Conservation (phyloP, 2,888 invertebrate species). For the Drosophila antonietae region DNA sequence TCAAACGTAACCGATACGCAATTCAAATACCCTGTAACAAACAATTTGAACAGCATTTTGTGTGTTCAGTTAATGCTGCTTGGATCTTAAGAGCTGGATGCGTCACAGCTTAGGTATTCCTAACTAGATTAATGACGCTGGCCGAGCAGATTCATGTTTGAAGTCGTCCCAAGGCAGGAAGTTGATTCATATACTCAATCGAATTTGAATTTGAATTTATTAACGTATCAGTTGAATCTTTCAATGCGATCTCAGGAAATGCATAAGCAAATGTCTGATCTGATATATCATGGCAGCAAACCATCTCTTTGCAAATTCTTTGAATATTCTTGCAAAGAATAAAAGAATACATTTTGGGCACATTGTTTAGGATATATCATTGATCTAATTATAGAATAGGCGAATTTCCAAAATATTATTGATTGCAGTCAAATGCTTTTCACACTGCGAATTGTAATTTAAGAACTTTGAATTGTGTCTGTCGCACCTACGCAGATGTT, state of each 20-base stretch:
- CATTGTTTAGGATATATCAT: neutral
- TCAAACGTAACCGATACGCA: constrained; percentile 32
- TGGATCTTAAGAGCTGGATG: neutral
- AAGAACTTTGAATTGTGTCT: constrained; percentile 7
- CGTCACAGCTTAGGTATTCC: neutral
- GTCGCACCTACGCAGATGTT: constrained; percentile 62
- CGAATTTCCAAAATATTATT: neutral
- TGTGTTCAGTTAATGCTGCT: neutral
- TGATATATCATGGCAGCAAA: neutral
- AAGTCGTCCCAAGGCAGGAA: neutral
- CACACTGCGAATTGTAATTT: constrained; percentile 4
- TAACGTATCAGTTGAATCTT: neutral
- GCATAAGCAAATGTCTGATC: neutral
- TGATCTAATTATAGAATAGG: constrained; percentile 2
- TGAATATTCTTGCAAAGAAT: neutral
- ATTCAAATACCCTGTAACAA: constrained; percentile 36
- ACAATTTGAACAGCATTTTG: neutral
- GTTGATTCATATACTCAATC: neutral
- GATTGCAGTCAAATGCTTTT: neutral
- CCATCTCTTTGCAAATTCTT: neutral
- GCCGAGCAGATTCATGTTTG: neutral
- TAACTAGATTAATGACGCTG: neutral
- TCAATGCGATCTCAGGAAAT: neutral
- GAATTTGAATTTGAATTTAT: neutral
- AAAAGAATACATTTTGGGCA: neutral